Base-by-base conservation (phyloP, 2,797 vertebrate genomes). In the Channallabes apus region DNA sequence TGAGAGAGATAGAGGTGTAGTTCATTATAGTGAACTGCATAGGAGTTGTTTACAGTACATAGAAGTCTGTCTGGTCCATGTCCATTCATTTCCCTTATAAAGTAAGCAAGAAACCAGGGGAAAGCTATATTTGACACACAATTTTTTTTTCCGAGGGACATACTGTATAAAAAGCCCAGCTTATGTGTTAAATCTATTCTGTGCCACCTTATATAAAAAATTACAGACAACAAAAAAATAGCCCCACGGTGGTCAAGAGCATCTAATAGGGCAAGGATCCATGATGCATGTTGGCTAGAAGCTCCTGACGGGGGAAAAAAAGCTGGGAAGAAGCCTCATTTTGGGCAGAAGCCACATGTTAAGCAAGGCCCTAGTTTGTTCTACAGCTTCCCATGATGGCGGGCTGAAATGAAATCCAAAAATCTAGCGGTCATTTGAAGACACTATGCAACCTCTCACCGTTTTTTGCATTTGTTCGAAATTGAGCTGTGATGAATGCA, bases 401-500 rank as follows among this genome's bases (percentile, higher is more conserved):
- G 24, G 69, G 11, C 38, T 46, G 69, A 72, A 72, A 51, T 51
- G 46, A 12, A 51, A 51, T 51, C 46, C 46, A 51, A 51, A 51
- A 51, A 72, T 72, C 38, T 41, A 46, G 22, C 22, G 46, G 38
- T 46, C 22, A 72, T 72, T 72, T 72, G 38, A 24, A 46, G 32
- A 17, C 9, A 20, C 8, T 4, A 27, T n/a, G 12, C n/a, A 65
- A 24, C 24, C 62, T n/a, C 61, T 27, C 38, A 41, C 22, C 27
- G 4, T 59, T 9, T 29, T 22, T 14, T 29, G 32, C 59, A 64
- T 75, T 41, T 65, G n/a, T 46, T 24, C 2, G 6, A 51, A 75
- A 59, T 32, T 24, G 15, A 64, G 68, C 81, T 71, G 58, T 83
- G 80, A 67, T 82, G 80, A 54, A 54, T 82, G 41, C 24, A 56